A percentile compares a stretch with the other conserved stretches of the same genome.
These are phyloP conservation scores for Champsocephalus esox DNA, from an alignment of 2,797 vertebrate species.

Conservation along the genomic window DNA sequence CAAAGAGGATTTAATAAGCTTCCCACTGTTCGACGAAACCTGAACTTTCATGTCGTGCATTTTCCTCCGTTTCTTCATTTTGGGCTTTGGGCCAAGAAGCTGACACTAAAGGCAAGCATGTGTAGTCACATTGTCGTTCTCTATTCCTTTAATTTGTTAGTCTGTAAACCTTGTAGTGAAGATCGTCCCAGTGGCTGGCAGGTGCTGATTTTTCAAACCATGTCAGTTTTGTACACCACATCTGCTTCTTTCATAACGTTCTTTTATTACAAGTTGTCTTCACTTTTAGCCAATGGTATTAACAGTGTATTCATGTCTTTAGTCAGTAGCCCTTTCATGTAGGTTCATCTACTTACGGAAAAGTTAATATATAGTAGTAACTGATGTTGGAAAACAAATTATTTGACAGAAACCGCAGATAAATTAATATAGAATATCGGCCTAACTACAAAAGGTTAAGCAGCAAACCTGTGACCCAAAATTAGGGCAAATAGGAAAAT, in stretches of 20 bases:
- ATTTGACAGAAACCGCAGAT: background rate
- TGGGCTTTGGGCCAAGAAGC: conserved; percentile 86
- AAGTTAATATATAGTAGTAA: background rate
- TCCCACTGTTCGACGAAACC: conserved; percentile 93
- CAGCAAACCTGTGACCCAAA: background rate
- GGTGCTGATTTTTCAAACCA: conserved; percentile 58
- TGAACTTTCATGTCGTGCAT: conserved; percentile 93
- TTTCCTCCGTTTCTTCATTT: conserved; percentile 90
- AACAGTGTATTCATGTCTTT: background rate
- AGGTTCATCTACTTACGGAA: background rate
- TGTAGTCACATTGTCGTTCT: conserved; percentile 93
- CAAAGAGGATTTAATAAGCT: conserved; percentile 99
- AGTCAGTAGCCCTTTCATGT: background rate
- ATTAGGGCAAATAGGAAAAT: too few relatives aligned
- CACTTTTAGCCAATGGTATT: conserved; percentile 24
- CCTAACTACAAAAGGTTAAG: conserved; percentile 1
- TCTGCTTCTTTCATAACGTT: conserved; percentile 50
- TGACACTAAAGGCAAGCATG: conserved; percentile 93
- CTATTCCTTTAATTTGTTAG: conserved; percentile 94
- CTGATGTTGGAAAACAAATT: background rate
- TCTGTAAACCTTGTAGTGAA: conserved; percentile 89
- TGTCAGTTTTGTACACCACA: conserved; percentile 65
- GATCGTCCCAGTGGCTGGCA: conserved; percentile 81
- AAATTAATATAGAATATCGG: background rate
- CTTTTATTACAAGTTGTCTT: conserved; percentile 35